Conservation (phyloP, 1,140 invertebrate genomes). For the Pseudomyrmex dendroicus region DNA sequence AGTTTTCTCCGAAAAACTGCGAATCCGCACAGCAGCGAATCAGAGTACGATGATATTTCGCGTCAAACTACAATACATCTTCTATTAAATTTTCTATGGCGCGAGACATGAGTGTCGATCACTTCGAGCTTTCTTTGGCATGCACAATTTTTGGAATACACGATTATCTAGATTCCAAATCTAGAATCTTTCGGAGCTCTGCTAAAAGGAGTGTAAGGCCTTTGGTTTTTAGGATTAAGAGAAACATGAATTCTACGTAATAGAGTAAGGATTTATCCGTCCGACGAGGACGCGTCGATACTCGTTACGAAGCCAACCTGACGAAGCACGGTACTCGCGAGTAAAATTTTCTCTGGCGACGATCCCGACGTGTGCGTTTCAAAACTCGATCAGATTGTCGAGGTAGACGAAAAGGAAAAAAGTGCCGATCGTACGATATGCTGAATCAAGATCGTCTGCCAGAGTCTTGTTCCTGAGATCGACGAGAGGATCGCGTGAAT, state of each 20-base stretch:
- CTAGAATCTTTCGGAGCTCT: constrained; percentile 19
- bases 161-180: background rate
- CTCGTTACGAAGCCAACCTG: constrained; percentile 36
- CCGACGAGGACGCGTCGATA: background rate
- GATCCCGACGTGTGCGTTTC: constrained; percentile 59
- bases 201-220: background rate
- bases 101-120: too few relatives aligned
- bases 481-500: constrained; percentile 23
- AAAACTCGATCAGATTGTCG: constrained; percentile 50
- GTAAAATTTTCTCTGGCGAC: constrained; percentile 18
- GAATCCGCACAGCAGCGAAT: constrained; percentile 1
- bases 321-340: constrained; percentile 40
- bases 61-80: background rate
- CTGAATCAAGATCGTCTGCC: constrained; percentile 38
- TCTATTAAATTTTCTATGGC: constrained; percentile 6
- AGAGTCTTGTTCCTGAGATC: constrained; percentile 29
- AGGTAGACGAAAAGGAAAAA: constrained; percentile 28
- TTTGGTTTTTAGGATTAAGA: background rate
- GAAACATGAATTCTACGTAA: constrained; percentile 3
- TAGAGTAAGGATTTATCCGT: background rate
- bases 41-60: constrained; percentile 9
- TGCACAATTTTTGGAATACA: constrained; percentile 34
- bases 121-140: constrained; percentile 48
- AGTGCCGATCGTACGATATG: constrained; percentile 49
- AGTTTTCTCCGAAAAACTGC: background rate